Base-by-base conservation (phyloP, 2,888 invertebrate genomes). In the Sceliomorpha sp. region DNA sequence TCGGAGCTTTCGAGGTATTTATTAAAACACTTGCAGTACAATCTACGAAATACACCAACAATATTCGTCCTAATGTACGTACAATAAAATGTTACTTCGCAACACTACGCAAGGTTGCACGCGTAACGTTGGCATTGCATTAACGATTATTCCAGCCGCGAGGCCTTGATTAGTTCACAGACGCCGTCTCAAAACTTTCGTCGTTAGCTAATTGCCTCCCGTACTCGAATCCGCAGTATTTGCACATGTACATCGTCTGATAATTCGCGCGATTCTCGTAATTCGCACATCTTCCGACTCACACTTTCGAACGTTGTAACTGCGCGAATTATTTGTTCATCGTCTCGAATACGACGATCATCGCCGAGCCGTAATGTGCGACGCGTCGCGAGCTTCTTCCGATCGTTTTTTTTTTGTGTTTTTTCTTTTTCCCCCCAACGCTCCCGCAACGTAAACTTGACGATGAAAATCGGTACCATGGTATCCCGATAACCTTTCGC, bases 181-280 rank as follows among this genome's bases (percentile, higher is more conserved):
- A 75, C 74, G 77, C 68, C 71, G 82, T 78, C 82, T 79, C 76
- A 69, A 79, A 81, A 81, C 77, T 81, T 81, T 82, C 79, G 79
- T 82, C 82, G 81, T 80, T 79, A 80, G 80, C 82, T 81, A 81
- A 81, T 81, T 81, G 82, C 75, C 74, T 80, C 66, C 68, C 73
- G 75, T 50, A 62, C 75, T 73, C 73, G 73, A 77, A 75, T 80
- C 79, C 76, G 73, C 74, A 74, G 73, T 72, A 78, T 78, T 79
- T 76, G 77, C 76, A 63, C 68, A 72, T 63, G 72, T 75, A 72
- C 66, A 70, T 53, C 68, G 72, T 72, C 72, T 67, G 47, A 70
- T 76, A 76, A 73, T 74, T 72, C 71, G 70, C 68, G 70, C 71
- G 73, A 63, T 78, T 76, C 68, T 63, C 68, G 70, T 72, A 74